Evolutionary conservation across 2,888 invertebrate species (phyloP).

Genomic region (Pseudococcus jackbeardsleyi): DNA sequence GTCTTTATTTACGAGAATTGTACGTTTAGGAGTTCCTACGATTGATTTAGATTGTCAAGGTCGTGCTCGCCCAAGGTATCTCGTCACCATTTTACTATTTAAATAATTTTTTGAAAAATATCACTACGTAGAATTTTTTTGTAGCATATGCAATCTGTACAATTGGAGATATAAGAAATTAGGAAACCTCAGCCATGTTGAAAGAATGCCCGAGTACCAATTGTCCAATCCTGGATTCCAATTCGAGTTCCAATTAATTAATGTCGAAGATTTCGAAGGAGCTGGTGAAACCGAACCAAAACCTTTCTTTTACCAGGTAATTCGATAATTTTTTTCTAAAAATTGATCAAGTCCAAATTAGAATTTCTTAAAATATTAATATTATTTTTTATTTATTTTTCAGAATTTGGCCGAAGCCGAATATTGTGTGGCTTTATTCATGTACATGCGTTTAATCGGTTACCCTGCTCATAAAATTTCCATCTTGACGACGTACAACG

Average conservation of each 20-base stretch:
- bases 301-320: constrained; percentile 97
- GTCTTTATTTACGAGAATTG: constrained; percentile 95
- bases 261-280: constrained; percentile 97
- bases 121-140: constrained; percentile 66
- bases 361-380: background rate
- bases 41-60: constrained; percentile 98
- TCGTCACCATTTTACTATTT: background rate
- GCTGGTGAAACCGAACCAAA: constrained; percentile 97
- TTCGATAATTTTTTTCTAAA: background rate
- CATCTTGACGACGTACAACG: constrained; percentile 98
- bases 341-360: background rate
- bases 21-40: constrained; percentile 95
- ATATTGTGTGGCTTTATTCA: constrained; percentile 96
- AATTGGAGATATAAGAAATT: constrained; percentile 97
- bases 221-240: constrained; percentile 92
- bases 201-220: constrained; percentile 85
- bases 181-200: constrained; percentile 93
- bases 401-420: constrained; percentile 91
- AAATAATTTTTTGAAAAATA: no score
- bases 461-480: constrained; percentile 98
- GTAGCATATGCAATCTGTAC: constrained; percentile 90
- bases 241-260: constrained; percentile 94
- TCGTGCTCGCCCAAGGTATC: constrained; percentile 85
- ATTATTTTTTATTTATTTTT: constrained; percentile 52
- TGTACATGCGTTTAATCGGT: constrained; percentile 97